Conservation (phyloP, 2,888 invertebrate species). For the Stictocephala bisonia region DNA sequence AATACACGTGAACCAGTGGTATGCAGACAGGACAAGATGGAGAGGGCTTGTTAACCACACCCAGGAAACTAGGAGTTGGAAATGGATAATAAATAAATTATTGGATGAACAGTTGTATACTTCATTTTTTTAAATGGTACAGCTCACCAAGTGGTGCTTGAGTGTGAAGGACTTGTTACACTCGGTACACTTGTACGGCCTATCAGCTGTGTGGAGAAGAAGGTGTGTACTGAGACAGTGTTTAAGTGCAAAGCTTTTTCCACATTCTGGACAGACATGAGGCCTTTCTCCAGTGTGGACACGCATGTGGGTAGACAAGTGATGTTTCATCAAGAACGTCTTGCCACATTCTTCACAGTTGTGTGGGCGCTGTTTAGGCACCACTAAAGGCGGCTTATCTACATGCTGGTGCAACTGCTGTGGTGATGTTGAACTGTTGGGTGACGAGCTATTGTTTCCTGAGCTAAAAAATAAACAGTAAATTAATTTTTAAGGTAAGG, state of each 20-base stretch:
- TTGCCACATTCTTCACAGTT: conserved; percentile 62
- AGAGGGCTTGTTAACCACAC: too few species aligned
- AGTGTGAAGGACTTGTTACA: conserved; percentile 89
- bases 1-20: too few species aligned
- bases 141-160: conserved; percentile 77
- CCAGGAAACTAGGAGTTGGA: too few species aligned
- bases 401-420: conserved; percentile 46
- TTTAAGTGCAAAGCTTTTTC: conserved; percentile 62
- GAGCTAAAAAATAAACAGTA: background rate
- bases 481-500: too few species aligned
- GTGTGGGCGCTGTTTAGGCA: conserved; percentile 60
- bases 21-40: too few species aligned
- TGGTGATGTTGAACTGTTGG: background rate
- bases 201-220: conserved; percentile 81
- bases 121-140: too few species aligned
- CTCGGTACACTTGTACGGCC: conserved; percentile 85
- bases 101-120: too few species aligned
- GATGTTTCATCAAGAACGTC: conserved; percentile 62
- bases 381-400: conserved; percentile 28
- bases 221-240: conserved; percentile 76
- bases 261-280: conserved; percentile 62
- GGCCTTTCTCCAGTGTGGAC: conserved; percentile 71
- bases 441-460: background rate
- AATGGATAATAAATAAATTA: background rate
- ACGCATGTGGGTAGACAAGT: conserved; percentile 78